phyloP scores from a whole-genome alignment of 2,113 vertebrate genomes.

The Nettapus auritus region DNA sequence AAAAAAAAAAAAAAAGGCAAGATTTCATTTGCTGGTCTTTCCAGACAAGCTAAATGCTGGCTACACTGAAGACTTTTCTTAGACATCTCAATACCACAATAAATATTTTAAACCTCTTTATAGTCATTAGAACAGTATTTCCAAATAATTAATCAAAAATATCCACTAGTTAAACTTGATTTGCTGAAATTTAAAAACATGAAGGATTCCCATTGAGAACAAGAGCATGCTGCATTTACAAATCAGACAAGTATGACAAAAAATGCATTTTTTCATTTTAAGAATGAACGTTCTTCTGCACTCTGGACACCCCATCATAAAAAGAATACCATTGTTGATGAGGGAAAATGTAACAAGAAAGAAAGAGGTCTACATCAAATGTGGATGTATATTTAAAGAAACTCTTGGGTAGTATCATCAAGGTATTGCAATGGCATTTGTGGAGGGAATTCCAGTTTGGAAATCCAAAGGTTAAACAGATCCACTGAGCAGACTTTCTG shows the following conservation, averaged over 20 bases:
- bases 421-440: neutral
- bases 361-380: neutral
- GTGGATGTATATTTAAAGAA: neutral
- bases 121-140: neutral
- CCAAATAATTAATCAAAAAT: neutral
- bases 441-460: neutral
- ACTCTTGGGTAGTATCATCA: neutral
- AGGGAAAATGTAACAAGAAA: neutral
- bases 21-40: neutral
- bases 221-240: neutral
- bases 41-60: neutral
- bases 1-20: neutral
- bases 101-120: neutral
- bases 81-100: neutral
- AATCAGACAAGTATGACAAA: neutral
- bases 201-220: neutral
- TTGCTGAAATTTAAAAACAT: neutral
- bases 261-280: neutral
- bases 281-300: neutral
- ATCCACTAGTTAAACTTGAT: neutral
- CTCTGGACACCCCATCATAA: neutral
- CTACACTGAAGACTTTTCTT: neutral
- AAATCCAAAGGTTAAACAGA: neutral
- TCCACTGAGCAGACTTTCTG: neutral
- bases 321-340: neutral